Percentiles rank a stretch among this genome's conserved stretches.
These are phyloP conservation scores for Ammodytes marinus DNA, from an alignment of 2,113 vertebrate genomes.

Conservation along the genomic window DNA sequence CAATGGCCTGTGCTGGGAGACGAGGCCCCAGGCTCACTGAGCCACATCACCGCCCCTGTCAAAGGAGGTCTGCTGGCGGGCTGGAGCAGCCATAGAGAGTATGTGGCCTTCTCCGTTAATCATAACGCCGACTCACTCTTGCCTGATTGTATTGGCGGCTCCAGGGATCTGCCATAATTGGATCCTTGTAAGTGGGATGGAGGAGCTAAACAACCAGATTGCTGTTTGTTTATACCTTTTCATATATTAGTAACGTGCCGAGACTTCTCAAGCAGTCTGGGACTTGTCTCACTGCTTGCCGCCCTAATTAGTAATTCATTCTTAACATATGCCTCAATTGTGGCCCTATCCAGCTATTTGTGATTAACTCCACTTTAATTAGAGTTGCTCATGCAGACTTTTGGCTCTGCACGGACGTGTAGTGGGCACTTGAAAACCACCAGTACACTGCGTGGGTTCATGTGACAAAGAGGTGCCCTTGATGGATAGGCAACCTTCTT, in stretches of 20 bases:
- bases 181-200: slow-evolving; percentile 90
- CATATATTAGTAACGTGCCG: slow-evolving; percentile 88
- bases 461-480: slow-evolving; percentile 68
- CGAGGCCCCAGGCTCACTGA: slow-evolving; percentile 65
- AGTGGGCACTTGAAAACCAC: slow-evolving; percentile 74
- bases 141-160: slow-evolving; percentile 87
- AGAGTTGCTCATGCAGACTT: slow-evolving; percentile 82
- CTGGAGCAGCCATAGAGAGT: slow-evolving; percentile 78
- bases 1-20: slow-evolving; percentile 58
- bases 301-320: slow-evolving; percentile 89
- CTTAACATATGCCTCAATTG: slow-evolving; percentile 89
- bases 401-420: slow-evolving; percentile 70
- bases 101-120: slow-evolving; percentile 86
- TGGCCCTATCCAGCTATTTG: slow-evolving; percentile 86
- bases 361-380: slow-evolving; percentile 89
- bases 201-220: slow-evolving; percentile 90
- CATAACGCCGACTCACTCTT: slow-evolving; percentile 84
- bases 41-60: slow-evolving; percentile 76
- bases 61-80: slow-evolving; percentile 77
- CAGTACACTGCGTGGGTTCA: slow-evolving; percentile 47
- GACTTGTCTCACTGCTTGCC: slow-evolving; percentile 83
- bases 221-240: slow-evolving; percentile 91
- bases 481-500: slow-evolving; percentile 52
- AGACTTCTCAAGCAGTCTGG: slow-evolving; percentile 87
- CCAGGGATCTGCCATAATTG: slow-evolving; percentile 90